phyloP scores from a whole-genome alignment of 2,113 vertebrate species.

The Myotis yumanensis region DNA sequence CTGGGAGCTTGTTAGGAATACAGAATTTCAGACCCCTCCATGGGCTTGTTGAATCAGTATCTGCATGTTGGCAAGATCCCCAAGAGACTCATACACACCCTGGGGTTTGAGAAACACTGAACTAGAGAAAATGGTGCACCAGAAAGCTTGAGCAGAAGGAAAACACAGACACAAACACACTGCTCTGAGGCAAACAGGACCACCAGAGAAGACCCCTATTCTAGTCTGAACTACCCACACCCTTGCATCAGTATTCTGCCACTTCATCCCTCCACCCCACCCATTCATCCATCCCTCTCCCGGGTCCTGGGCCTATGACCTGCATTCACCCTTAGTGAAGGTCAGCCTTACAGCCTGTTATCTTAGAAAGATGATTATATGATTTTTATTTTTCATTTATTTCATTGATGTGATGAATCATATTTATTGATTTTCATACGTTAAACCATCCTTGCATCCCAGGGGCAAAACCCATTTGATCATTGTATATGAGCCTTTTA shows the following conservation, averaged over 20 bases:
- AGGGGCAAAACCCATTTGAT: not conserved
- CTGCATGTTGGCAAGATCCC: not conserved
- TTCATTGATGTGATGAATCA: not conserved
- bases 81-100: fast-evolving
- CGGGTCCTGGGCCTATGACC: not conserved
- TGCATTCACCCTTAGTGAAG: not conserved
- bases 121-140: not conserved
- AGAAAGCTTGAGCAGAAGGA: not conserved
- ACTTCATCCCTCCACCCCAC: not conserved
- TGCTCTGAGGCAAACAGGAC: not conserved
- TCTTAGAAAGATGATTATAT: not conserved
- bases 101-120: not conserved
- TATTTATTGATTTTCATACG: not conserved
- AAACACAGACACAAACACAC: not conserved
- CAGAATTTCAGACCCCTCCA: not conserved
- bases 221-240: not conserved
- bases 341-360: not conserved
- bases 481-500: not conserved
- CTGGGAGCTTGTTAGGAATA: not conserved
- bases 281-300: not conserved
- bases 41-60: not conserved
- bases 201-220: not conserved
- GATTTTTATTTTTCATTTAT: not conserved
- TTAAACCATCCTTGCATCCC: not conserved
- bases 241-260: not conserved